These are phyloP conservation scores for Stenoptilia bipunctidactyla DNA, from an alignment of 2,888 invertebrate species.

Conservation along the genomic window DNA sequence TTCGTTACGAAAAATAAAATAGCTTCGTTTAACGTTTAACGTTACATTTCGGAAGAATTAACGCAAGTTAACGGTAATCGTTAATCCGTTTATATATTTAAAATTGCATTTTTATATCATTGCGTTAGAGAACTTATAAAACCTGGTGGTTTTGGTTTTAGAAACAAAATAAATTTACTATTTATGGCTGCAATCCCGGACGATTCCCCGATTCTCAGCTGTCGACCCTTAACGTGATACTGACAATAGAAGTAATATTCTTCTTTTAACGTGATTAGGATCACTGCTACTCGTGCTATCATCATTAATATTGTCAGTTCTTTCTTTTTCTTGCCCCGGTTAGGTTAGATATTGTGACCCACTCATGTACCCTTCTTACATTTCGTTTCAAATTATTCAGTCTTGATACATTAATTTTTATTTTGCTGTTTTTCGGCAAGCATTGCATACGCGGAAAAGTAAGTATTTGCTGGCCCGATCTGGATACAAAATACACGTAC, in stretches of 20 bases:
- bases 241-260: too few relatives aligned
- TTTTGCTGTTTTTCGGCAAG: conserved; percentile 15
- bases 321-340: conserved; percentile 13
- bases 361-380: conserved; percentile 16
- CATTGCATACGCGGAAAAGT: conserved; percentile 17
- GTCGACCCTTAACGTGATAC: too few relatives aligned
- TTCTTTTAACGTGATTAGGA: conserved; percentile 14
- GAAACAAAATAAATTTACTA: too few relatives aligned
- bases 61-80: too few relatives aligned
- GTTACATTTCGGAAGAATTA: too few relatives aligned
- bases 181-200: conserved; percentile 15
- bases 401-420: conserved; percentile 16
- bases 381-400: conserved; percentile 18
- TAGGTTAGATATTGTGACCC: conserved; percentile 13
- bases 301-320: conserved; percentile 8
- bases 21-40: too few relatives aligned
- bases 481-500: conserved; percentile 17
- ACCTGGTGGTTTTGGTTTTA: too few relatives aligned
- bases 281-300: conserved; percentile 13
- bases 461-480: conserved; percentile 17
- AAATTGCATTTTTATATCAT: too few relatives aligned
- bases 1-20: too few relatives aligned
- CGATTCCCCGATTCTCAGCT: conserved; percentile 16
- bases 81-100: too few relatives aligned
- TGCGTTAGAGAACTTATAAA: too few relatives aligned